Percentiles rank a stretch among this genome's conserved stretches.
These are phyloP conservation scores for Whitmania pigra DNA, from an alignment of 1,140 invertebrate species.

Conservation along the genomic window DNA sequence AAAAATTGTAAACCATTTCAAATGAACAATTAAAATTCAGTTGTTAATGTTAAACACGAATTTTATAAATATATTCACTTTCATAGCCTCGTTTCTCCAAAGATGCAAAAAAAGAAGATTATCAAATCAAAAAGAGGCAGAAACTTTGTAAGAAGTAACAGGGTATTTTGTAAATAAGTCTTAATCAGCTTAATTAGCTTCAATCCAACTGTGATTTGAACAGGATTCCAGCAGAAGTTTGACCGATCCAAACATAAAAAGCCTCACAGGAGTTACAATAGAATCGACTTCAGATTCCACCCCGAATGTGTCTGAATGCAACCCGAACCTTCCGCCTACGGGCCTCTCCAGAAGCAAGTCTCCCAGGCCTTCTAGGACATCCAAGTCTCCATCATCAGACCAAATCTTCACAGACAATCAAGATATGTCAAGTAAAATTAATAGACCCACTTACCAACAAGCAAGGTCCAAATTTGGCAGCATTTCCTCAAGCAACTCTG, in stretches of 20 bases:
- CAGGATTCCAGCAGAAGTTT: slow-evolving; percentile 6
- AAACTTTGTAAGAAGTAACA: neutral
- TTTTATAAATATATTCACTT: too few species aligned
- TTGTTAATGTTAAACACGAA: neutral
- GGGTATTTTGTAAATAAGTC: neutral
- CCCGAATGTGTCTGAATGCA: neutral
- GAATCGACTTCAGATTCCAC: slow-evolving; percentile 7
- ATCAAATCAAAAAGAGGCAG: slow-evolving; percentile 4
- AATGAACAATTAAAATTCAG: neutral
- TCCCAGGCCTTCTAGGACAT: neutral
- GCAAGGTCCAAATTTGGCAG: neutral
- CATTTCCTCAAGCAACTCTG: too few species aligned
- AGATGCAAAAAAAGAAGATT: neutral
- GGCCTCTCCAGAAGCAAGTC: neutral
- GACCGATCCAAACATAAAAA: slow-evolving; percentile 5
- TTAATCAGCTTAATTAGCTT: neutral
- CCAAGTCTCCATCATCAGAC: neutral
- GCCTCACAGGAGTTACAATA: neutral
- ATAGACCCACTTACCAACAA: neutral
- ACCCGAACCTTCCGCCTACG: neutral
- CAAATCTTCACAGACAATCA: neutral
- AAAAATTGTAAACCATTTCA: neutral
- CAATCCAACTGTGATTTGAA: neutral
- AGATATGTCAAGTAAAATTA: neutral
- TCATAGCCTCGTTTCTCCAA: slow-evolving; percentile 6